Conservation (phyloP, 2,888 invertebrate species). For the Lepidocyrtoides sp. region DNA sequence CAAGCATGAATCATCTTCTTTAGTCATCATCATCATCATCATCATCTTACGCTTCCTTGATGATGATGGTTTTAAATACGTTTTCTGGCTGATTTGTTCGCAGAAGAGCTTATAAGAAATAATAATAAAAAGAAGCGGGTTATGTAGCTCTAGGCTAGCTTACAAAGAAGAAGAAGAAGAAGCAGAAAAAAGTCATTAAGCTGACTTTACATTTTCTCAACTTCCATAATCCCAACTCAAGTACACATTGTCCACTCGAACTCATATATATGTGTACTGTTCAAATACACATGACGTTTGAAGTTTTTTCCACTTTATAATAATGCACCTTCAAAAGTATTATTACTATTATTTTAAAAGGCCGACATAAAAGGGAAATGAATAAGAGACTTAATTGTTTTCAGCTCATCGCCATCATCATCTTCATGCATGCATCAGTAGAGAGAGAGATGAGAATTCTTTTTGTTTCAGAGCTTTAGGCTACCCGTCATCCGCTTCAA, state of each 20-base stretch:
- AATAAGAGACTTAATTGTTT: constrained; percentile 74
- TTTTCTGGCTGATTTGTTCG: constrained; percentile 61
- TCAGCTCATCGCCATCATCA: constrained; percentile 49
- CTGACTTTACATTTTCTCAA: constrained; percentile 51
- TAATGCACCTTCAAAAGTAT: constrained; percentile 19
- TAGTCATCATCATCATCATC: constrained; percentile 31
- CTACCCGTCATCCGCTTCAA: constrained; percentile 39
- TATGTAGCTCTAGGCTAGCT: constrained; percentile 45
- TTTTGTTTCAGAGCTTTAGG: constrained; percentile 51
- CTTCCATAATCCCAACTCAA: constrained; percentile 69
- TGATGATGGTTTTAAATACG: constrained; percentile 32
- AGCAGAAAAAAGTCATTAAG: constrained; percentile 72
- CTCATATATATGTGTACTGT: neutral
- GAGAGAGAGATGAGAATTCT: neutral
- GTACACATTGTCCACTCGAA: constrained; percentile 54
- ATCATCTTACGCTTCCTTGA: constrained; percentile 34
- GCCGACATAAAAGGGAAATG: constrained; percentile 76
- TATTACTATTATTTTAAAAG: constrained; percentile 52
- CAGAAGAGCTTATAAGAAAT: constrained; percentile 31
- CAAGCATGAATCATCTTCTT: constrained; percentile 57
- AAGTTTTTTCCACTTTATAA: constrained; percentile 23
- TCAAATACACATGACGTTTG: constrained; percentile 28
- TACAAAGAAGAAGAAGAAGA: constrained; percentile 28
- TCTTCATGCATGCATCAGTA: neutral
- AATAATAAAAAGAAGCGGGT: constrained; percentile 39